Evolutionary conservation across 1,140 invertebrate genomes (phyloP), one percentile per base, ranked within the genome.

Genomic region (Telenomus remus): DNA sequence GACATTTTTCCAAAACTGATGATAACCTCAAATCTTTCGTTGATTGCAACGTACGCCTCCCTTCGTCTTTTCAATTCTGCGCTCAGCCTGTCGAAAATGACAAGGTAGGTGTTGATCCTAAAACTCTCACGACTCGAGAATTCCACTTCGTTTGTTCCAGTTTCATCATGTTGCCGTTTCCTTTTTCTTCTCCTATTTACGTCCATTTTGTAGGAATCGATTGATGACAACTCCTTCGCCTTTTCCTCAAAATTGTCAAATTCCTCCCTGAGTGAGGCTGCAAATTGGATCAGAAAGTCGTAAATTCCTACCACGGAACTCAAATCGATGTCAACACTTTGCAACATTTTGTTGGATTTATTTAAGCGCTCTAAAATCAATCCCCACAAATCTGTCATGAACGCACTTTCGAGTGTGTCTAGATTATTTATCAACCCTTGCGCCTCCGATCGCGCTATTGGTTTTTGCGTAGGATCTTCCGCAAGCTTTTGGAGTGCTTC

Each of bases 1-100:
- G 1, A 79, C 19, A 46, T 64, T 59, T 19, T 66, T 61, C 39
- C 35, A 39, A 79, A 37, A 16, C 79, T n/a, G 64, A 73, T 75
- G 1, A 79, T 35, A 39, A 66, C 63, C 14, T 66, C 56, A 39
- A 80, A 77, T 57, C 64, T 79, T 9, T 65, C 46, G 48, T 75
- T 55, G 16, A 74, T 71, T 13, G 47, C 13, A 0, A 19, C 11
- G 54, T 79, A 79, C 5, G 57, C 68, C 14, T 69, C 46, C 11
- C 66, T 37, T 72, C 69, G 60, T 43, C 76, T 79, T 1, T 33
- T 47, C 39, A 79, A 64, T 53, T 79, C 76, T 8, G 19, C 35
- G 15, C 14, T 7, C 35, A 80, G 33, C 11, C 53, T 71, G 53
- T 79, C 69, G 2, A 78, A 68, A 9, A 76, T 46, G 1, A 70